phyloP scores from a whole-genome alignment of 2,797 vertebrate species.

The Octomys mimax region DNA sequence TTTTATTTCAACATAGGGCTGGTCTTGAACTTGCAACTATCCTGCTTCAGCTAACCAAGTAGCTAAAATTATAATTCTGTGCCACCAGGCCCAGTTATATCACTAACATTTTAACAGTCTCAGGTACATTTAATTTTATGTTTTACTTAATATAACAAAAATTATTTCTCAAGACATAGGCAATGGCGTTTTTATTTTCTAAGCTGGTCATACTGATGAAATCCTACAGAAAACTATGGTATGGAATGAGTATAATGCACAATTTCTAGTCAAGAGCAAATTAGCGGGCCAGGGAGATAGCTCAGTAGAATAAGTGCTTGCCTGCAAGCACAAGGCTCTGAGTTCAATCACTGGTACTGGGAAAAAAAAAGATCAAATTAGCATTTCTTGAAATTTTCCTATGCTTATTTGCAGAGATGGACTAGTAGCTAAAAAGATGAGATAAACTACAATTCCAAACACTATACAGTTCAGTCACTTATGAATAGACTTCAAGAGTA shows the following conservation, averaged over 20 bases:
- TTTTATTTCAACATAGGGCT: background rate
- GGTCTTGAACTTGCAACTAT: background rate
- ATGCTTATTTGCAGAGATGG: constrained; percentile 50
- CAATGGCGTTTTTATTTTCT: constrained; percentile 2
- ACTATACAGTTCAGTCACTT: background rate
- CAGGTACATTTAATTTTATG: constrained; percentile 1
- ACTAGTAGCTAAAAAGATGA: constrained; percentile 30
- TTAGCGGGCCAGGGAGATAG: background rate
- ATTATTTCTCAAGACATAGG: constrained; percentile 28
- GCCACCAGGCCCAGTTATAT: background rate
- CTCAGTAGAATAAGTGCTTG: no score
- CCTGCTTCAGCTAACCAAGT: background rate
- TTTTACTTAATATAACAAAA: constrained; percentile 33
- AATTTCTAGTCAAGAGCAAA: constrained; percentile 34
- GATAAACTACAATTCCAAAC: constrained; percentile 59
- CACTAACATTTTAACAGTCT: constrained; percentile 35
- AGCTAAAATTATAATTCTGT: background rate
- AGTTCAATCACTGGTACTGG: no score
- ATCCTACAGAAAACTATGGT: background rate
- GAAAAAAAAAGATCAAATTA: background rate
- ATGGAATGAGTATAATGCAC: background rate
- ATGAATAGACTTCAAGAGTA: constrained; percentile 29
- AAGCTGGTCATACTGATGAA: constrained; percentile 29
- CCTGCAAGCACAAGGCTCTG: no score
- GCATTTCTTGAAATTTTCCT: constrained; percentile 35